These are phyloP conservation scores for Upupa epops DNA, from an alignment of 2,113 vertebrate genomes.

Conservation along the genomic window DNA sequence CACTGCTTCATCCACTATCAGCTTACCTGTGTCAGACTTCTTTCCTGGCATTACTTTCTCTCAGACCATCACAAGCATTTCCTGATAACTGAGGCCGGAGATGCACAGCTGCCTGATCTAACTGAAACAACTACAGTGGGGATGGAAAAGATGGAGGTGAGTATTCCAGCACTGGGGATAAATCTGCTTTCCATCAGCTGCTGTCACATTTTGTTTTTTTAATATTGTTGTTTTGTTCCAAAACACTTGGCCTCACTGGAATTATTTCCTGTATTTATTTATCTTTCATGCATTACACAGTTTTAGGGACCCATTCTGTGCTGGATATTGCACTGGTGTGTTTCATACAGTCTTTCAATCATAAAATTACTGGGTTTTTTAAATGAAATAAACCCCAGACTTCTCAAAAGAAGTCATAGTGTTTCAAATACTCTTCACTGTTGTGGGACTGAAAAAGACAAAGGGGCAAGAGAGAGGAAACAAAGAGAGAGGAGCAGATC, in stretches of 20 bases:
- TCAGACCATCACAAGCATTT: neutral
- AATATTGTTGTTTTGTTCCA: neutral
- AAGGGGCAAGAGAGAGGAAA: neutral
- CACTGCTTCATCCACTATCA: accelerated
- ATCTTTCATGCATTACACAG: accelerated
- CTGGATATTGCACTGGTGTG: neutral
- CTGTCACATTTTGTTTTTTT: neutral
- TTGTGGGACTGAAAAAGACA: neutral
- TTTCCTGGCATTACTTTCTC: neutral
- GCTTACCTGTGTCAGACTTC: accelerated
- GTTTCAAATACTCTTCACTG: neutral
- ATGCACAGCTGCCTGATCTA: accelerated
- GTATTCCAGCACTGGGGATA: neutral
- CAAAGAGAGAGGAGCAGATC: neutral
- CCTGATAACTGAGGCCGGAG: accelerated
- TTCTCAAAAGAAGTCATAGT: neutral
- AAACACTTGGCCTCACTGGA: neutral
- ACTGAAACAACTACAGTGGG: neutral
- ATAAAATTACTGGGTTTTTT: neutral
- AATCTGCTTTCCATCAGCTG: neutral
- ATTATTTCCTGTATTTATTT: neutral
- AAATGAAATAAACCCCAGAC: neutral
- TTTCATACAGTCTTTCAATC: neutral
- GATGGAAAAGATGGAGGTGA: accelerated
- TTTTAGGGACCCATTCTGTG: neutral